Base-by-base conservation (phyloP, 1,140 invertebrate species). In the Myzus persicae region DNA sequence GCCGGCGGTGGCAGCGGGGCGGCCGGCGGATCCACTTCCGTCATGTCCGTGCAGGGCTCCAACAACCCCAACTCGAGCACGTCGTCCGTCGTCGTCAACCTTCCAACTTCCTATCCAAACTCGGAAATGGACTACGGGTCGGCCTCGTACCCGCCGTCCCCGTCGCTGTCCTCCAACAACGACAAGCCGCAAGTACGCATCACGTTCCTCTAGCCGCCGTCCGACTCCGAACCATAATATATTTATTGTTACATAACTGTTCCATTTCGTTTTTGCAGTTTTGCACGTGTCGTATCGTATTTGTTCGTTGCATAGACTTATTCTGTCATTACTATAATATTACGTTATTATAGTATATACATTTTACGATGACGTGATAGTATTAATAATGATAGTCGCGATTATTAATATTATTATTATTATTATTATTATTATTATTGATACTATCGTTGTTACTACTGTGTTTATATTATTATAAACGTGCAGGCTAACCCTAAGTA, bases 41-140 rank as follows among this genome's bases (percentile, higher is more conserved):
- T 92, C 54, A 85, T 90, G 84, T 94, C 94, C 38, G 82, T 94
- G 38, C 94, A 94, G 24, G 94, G 94, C 46, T 94, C 94, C 48
- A 94, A 94, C 93, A 95, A 95, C 93, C 94, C 95, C 85, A 95
- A 95, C 93, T 95, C 94, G 36, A 94, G 94, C 36, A 95, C 94
- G 36, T 95, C 94, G 54, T 94, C 94, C 38, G 95, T 95, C 9
- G 94, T 95, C 18, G 95, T 95, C 44, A 95, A 95, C 93, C 93
- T 95, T 82, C 95, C 95, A 42, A 93, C 94, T 24, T 95, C 95
- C 26, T 95, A 95, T 88, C 94, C 94, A 22, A 94, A 94, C 93
- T 95, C 94, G 42, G 95, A 95, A 87, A 94, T 95, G 67, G 94
- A 94, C 42, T 94, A 94, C 51, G 94, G 94, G 7, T 94, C 94